A percentile compares a stretch with the other conserved stretches of the same genome.
phyloP scores from a whole-genome alignment of 2,888 invertebrate genomes.

The Dryococelus australis region DNA sequence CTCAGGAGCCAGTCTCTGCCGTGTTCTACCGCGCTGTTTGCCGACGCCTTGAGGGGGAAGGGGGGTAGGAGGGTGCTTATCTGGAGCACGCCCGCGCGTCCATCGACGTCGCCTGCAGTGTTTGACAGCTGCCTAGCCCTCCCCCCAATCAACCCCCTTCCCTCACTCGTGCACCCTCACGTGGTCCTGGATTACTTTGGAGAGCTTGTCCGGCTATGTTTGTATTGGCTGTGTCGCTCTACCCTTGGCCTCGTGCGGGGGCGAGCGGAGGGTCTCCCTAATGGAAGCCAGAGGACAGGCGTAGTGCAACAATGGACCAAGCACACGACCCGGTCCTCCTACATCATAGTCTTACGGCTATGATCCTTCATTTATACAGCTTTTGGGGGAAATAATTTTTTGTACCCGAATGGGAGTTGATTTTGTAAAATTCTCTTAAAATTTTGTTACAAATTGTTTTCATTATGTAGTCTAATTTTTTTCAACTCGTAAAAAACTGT shows the following conservation, averaged over 20 bases:
- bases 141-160: background rate
- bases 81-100: background rate
- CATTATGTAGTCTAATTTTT: too few relatives aligned
- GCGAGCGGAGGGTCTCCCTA: background rate
- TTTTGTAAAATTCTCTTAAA: too few relatives aligned
- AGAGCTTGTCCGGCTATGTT: background rate
- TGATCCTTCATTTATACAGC: too few relatives aligned
- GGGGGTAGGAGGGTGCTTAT: too few relatives aligned
- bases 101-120: background rate
- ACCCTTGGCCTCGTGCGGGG: background rate
- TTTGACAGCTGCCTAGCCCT: background rate
- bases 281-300: background rate
- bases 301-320: background rate
- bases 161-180: background rate
- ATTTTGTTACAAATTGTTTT: too few relatives aligned
- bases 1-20: too few relatives aligned
- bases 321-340: background rate
- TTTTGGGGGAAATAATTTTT: too few relatives aligned
- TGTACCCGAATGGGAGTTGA: too few relatives aligned
- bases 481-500: too few relatives aligned
- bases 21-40: background rate
- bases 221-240: background rate
- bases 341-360: too few relatives aligned
- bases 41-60: background rate
- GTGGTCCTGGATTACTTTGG: background rate